Evolutionary conservation across 2,797 vertebrate genomes (phyloP), one percentile per base, ranked within the genome.

Genomic region (Thripadectes ignobilis): DNA sequence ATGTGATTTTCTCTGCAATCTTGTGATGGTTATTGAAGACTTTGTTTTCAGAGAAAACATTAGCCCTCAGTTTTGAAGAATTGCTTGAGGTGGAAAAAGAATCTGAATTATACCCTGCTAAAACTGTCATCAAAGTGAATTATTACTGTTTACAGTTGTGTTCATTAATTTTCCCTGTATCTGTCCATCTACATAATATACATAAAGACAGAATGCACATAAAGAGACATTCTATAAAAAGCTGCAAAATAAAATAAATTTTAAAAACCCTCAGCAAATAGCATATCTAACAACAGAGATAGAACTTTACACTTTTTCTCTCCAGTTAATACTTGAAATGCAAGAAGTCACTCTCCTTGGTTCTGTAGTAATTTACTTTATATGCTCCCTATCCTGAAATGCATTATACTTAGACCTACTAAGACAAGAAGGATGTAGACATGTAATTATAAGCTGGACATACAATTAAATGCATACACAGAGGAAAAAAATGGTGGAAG

Each of bases 31-130:
- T 96, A 92, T 90, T 88, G 94, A 96, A 96, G 92, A 94, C 89
- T 92, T 74, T 91, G 81, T 93, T 97, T 96, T 95, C 82, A 96
- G 57, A 92, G 78, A 93, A 96, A 96, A 95, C 75, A 96, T 75
- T 86, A 95, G 77, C 61, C 80, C 78, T 93, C 71, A 65, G 89
- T 92, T 88, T 90, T 92, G 81, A 97, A 90, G 67, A 89, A 89
- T 4, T 82, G 71, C 91, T 94, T 75, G 75, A 92, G 72, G 71
- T 94, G 46, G 49, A 93, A 96, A 95, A 93, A 86, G 76, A 88
- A 85, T 81, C 83, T 94, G 90, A 96, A 95, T 95, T 92, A 91
- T 73, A 74, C 69, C 89, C 85, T 94, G 87, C 72, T 95, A 82
- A 92, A 96, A 68, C 57, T 95, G 89, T 90, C 92, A 95, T 77